phyloP scores from a whole-genome alignment of 1,140 invertebrate genomes.

The Lamellibrachia luymesi region DNA sequence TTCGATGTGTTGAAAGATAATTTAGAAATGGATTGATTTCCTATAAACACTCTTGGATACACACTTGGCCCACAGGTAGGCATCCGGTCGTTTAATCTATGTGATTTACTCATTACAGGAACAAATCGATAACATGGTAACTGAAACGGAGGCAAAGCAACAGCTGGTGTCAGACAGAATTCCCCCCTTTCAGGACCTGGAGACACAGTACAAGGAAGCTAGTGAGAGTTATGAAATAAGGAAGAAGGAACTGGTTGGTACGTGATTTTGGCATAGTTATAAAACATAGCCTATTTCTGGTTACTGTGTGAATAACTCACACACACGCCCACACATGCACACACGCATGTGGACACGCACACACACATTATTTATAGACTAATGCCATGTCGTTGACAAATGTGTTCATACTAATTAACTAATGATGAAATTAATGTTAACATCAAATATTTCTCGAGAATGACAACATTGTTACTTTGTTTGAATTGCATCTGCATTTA shows the following conservation, averaged over 20 bases:
- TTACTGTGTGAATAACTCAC: no score
- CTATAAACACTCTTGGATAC: background rate
- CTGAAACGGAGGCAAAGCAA: slow-evolving; percentile 35
- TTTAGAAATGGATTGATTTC: background rate
- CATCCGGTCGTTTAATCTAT: background rate
- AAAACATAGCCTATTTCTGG: background rate
- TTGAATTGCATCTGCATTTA: no score
- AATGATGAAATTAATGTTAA: no score
- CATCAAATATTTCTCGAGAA: no score
- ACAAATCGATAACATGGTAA: slow-evolving; percentile 37
- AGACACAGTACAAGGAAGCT: slow-evolving; percentile 40
- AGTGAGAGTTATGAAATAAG: slow-evolving; percentile 41
- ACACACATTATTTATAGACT: no score
- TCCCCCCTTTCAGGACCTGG: slow-evolving; percentile 44
- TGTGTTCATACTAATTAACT: no score
- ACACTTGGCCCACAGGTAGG: no score
- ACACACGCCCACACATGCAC: no score
- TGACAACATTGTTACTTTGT: no score
- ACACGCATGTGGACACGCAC: no score
- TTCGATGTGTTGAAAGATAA: background rate
- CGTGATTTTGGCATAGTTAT: slow-evolving; percentile 25
- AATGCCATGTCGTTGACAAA: no score
- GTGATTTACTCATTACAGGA: slow-evolving; percentile 30
- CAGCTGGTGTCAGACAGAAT: slow-evolving; percentile 2
- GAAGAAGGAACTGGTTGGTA: slow-evolving; percentile 50